Evolutionary conservation across 1,140 invertebrate genomes (phyloP).

Genomic region (Drosophila lowei): DNA sequence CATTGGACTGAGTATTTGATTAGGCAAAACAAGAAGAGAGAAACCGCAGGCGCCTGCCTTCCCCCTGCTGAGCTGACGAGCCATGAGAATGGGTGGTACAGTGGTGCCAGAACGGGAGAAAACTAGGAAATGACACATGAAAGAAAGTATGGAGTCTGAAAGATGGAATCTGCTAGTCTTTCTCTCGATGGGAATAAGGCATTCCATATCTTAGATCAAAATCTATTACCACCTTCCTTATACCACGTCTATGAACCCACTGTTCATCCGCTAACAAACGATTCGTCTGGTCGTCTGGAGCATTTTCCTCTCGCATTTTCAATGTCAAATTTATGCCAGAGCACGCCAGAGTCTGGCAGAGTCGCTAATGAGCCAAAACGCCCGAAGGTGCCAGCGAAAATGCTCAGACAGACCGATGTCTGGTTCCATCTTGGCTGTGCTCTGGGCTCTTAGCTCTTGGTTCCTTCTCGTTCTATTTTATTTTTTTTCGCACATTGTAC

Average conservation of each 20-base stretch:
- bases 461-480: not conserved
- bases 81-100: slow-evolving; percentile 2
- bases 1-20: slow-evolving; percentile 60
- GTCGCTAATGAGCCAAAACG: slow-evolving; percentile 81
- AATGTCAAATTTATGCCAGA: slow-evolving; percentile 78
- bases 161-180: no score
- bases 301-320: slow-evolving; percentile 59
- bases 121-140: no score
- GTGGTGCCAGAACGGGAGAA: not conserved
- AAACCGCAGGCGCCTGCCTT: slow-evolving; percentile 51
- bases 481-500: slow-evolving; percentile 71
- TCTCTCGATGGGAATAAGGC: no score
- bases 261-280: slow-evolving; percentile 9
- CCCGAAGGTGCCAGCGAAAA: slow-evolving; percentile 74
- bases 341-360: slow-evolving; percentile 65
- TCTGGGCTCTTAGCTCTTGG: slow-evolving; percentile 11
- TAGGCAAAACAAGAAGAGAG: slow-evolving; percentile 53
- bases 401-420: slow-evolving; percentile 54
- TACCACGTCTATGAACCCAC: not conserved
- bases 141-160: no score
- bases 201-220: no score
- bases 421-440: slow-evolving; percentile 41
- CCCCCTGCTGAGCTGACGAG: slow-evolving; percentile 16
- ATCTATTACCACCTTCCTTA: no score
- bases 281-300: slow-evolving; percentile 35